These are phyloP conservation scores for Menura novaehollandiae DNA, from an alignment of 2,113 vertebrate genomes.

Conservation along the genomic window DNA sequence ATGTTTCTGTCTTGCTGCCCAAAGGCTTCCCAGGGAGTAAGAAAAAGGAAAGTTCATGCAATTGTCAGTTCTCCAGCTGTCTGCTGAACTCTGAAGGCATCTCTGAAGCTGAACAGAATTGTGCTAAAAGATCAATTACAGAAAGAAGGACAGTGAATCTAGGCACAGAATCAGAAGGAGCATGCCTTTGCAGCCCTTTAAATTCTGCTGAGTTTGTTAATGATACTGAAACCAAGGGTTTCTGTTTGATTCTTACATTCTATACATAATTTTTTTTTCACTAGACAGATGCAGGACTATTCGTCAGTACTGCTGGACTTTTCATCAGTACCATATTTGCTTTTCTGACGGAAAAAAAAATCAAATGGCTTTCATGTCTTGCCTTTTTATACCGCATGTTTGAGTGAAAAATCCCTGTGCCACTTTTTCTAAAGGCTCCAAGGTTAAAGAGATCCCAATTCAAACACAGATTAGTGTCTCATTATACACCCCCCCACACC, in stretches of 20 bases:
- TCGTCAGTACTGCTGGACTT: neutral
- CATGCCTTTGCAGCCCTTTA: neutral
- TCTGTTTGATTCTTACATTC: neutral
- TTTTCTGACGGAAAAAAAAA: neutral
- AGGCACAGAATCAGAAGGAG: neutral
- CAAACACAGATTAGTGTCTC: neutral
- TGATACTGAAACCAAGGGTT: neutral
- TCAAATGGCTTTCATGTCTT: neutral
- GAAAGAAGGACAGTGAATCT: neutral
- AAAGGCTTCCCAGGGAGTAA: neutral
- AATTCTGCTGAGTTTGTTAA: neutral
- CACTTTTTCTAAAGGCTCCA: neutral
- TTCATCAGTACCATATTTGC: neutral
- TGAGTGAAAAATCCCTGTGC: neutral
- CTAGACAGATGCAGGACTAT: neutral
- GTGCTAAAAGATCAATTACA: neutral
- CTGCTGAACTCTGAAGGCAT: neutral
- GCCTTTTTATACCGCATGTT: neutral
- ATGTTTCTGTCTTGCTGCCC: neutral
- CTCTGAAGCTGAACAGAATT: neutral
- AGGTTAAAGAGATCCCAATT: neutral
- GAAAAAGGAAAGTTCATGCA: neutral
- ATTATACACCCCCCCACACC: accelerated
- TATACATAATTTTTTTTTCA: neutral
- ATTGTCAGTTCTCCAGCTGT: neutral